These are phyloP conservation scores for Tachysurus fulvidraco DNA, from an alignment of 2,113 vertebrate species.

Conservation along the genomic window DNA sequence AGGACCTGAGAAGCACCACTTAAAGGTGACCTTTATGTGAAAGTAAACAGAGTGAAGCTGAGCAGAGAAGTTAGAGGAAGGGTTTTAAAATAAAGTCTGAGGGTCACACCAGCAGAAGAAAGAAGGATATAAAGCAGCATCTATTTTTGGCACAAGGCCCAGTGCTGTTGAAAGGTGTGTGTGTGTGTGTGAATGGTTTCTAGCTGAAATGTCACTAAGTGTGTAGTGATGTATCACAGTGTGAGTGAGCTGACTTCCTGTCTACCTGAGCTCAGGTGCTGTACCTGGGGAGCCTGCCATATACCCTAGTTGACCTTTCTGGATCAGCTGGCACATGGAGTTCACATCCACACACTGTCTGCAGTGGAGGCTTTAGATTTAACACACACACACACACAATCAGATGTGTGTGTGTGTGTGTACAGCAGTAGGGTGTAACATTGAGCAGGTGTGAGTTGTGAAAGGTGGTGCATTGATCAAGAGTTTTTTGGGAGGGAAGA, in stretches of 20 bases:
- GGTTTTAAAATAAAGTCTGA: background rate
- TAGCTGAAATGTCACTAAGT: background rate
- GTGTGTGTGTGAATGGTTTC: background rate
- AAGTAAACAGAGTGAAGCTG: conserved; percentile 7
- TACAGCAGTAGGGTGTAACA: conserved; percentile 12
- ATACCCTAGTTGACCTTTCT: conserved; percentile 16
- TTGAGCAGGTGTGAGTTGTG: conserved; percentile 39
- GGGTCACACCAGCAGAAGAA: background rate
- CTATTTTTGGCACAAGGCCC: background rate
- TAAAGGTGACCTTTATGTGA: conserved; percentile 34
- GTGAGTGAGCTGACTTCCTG: background rate
- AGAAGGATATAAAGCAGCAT: background rate
- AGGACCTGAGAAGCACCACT: conserved; percentile 19
- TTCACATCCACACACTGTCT: background rate
- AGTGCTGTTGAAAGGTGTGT: background rate
- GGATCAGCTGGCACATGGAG: background rate
- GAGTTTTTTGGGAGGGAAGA: background rate
- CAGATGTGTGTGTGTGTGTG: background rate
- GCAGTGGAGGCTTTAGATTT: background rate
- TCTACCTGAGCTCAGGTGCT: background rate
- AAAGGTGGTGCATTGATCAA: conserved; percentile 36
- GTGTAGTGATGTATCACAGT: background rate
- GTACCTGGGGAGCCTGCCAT: conserved; percentile 18
- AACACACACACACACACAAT: background rate
- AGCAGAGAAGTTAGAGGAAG: background rate